These are phyloP conservation scores for Calliopum simillimum DNA, from an alignment of 2,888 invertebrate genomes.

Conservation along the genomic window DNA sequence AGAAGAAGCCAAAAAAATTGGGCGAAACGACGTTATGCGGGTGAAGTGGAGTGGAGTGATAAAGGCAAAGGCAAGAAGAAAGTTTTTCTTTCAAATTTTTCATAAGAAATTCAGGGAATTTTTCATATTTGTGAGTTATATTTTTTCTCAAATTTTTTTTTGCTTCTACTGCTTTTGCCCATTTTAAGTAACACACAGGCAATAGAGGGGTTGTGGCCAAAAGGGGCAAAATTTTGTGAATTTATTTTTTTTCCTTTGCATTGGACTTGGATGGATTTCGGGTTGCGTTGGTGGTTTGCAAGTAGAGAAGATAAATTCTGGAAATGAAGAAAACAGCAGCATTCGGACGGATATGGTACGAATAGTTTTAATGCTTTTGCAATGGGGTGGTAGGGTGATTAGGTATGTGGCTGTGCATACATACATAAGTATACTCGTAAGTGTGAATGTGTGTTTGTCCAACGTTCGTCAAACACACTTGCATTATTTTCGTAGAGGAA, in stretches of 20 bases:
- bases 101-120: conserved; percentile 35
- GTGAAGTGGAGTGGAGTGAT: conserved; percentile 13
- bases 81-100: conserved; percentile 36
- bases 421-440: not conserved
- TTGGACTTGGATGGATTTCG: not conserved
- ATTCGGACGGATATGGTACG: conserved; percentile 6
- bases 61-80: conserved; percentile 11
- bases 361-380: not conserved
- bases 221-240: not conserved
- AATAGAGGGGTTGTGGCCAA: conserved; percentile 18
- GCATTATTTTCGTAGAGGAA: conserved; percentile 43
- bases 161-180: conserved; percentile 36
- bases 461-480: conserved; percentile 53
- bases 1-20: conserved; percentile 41
- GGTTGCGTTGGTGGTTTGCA: conserved; percentile 5
- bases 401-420: conserved; percentile 7
- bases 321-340: not conserved
- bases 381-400: conserved; percentile 1
- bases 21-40: conserved; percentile 23
- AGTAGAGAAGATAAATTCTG: not conserved
- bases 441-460: conserved; percentile 16
- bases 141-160: not conserved
- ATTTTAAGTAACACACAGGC: conserved; percentile 38
- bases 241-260: not conserved
- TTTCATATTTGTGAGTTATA: conserved; percentile 36